Evolutionary conservation across 1,140 invertebrate species (phyloP).

Genomic region (Rhizoglyphus robini): DNA sequence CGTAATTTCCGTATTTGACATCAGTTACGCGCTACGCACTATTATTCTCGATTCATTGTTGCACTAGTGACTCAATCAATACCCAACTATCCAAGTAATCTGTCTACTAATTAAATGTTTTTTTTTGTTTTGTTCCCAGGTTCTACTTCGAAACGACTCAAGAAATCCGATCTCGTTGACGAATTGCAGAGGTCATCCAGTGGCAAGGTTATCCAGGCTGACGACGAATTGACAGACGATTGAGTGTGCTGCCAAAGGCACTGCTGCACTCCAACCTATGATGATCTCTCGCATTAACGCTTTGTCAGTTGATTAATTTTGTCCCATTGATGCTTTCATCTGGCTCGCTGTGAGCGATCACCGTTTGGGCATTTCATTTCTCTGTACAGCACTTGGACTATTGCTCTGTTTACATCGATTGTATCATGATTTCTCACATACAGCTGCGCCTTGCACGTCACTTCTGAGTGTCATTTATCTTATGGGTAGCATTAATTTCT

Average conservation of each 20-base stretch:
- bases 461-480: slow-evolving; percentile 3
- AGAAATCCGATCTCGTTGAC: slow-evolving; percentile 5
- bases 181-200: slow-evolving; percentile 4
- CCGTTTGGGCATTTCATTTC: neutral
- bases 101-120: neutral
- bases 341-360: neutral
- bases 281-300: too few relatives aligned
- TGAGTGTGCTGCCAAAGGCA: neutral
- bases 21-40: too few relatives aligned
- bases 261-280: neutral
- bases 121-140: slow-evolving; percentile 1
- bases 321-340: neutral
- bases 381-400: neutral
- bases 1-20: too few relatives aligned
- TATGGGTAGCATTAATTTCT: neutral
- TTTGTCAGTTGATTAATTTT: slow-evolving; percentile 9
- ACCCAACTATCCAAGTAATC: too few relatives aligned
- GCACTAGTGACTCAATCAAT: too few relatives aligned
- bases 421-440: slow-evolving; percentile 4
- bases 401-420: slow-evolving; percentile 12
- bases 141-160: neutral
- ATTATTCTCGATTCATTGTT: too few relatives aligned
- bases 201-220: neutral
- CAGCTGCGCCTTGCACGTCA: neutral
- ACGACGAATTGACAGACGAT: neutral